Percentiles rank a stretch among this genome's conserved stretches.
Conservation (phyloP, 2,888 invertebrate species). For the Polydesmus complanatus region DNA sequence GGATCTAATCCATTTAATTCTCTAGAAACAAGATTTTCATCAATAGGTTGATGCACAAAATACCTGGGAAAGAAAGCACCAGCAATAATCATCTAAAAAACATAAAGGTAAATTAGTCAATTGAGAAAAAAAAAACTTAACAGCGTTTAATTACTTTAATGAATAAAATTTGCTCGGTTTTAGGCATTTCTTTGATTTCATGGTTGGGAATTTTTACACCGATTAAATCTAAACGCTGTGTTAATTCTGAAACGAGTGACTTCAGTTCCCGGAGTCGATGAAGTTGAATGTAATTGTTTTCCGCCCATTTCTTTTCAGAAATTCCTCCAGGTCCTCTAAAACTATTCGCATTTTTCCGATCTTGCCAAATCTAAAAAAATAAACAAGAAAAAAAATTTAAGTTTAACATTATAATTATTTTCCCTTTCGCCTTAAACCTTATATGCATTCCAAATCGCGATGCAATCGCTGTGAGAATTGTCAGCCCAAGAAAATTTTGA, state of each 20-base stretch:
- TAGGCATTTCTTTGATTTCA: constrained; percentile 28
- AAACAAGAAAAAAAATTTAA: background rate
- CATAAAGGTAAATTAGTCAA: too few species aligned
- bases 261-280: constrained; percentile 59
- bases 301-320: constrained; percentile 52
- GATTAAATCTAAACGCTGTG: constrained; percentile 20
- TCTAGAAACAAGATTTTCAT: constrained; percentile 52
- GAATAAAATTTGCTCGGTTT: constrained; percentile 45
- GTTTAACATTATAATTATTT: too few species aligned
- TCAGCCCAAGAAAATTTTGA: constrained; percentile 68
- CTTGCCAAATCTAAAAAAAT: constrained; percentile 50
- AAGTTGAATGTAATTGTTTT: constrained; percentile 51
- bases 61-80: constrained; percentile 91
- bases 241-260: constrained; percentile 55
- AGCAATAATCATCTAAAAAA: constrained; percentile 51
- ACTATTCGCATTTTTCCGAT: constrained; percentile 43
- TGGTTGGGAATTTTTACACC: background rate
- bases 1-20: constrained; percentile 59
- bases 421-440: too few species aligned
- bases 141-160: constrained; percentile 52
- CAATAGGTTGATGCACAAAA: constrained; percentile 48
- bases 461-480: constrained; percentile 67
- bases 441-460: constrained; percentile 67
- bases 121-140: too few species aligned
- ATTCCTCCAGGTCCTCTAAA: constrained; percentile 35